Conservation (phyloP, 1,140 invertebrate species). For the Leptinotarsa lineolata region DNA sequence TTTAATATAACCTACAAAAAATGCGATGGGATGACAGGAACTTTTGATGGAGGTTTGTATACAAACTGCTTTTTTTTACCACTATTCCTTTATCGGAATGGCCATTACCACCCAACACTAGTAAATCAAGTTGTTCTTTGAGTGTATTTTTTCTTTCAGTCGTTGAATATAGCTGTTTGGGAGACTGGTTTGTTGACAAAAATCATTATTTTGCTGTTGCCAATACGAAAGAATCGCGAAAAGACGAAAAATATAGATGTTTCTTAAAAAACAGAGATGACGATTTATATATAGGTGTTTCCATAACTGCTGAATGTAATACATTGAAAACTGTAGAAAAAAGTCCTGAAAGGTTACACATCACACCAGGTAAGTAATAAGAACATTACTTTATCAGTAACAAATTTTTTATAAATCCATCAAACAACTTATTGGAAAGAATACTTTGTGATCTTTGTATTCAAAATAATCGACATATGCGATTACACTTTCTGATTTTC, state of each 20-base stretch:
- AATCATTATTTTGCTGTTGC: conserved; percentile 95
- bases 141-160: conserved; percentile 59
- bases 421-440: no score
- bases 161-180: conserved; percentile 90
- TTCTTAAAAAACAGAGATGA: conserved; percentile 94
- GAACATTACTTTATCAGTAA: no score
- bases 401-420: no score
- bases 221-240: conserved; percentile 91
- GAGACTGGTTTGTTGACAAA: conserved; percentile 94
- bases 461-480: conserved; percentile 30
- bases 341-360: conserved; percentile 84
- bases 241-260: conserved; percentile 91
- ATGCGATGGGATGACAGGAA: conserved; percentile 82
- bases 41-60: conserved; percentile 78
- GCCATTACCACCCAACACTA: background rate
- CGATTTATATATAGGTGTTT: conserved; percentile 86
- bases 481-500: conserved; percentile 44
- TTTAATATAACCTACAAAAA: conserved; percentile 93
- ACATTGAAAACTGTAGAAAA: conserved; percentile 90
- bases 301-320: conserved; percentile 91
- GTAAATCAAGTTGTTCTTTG: conserved; percentile 15
- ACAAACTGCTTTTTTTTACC: no score
- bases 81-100: no score
- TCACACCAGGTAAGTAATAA: conserved; percentile 66
- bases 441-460: background rate